These are phyloP conservation scores for Atta texana DNA, from an alignment of 1,140 invertebrate species.

Conservation along the genomic window DNA sequence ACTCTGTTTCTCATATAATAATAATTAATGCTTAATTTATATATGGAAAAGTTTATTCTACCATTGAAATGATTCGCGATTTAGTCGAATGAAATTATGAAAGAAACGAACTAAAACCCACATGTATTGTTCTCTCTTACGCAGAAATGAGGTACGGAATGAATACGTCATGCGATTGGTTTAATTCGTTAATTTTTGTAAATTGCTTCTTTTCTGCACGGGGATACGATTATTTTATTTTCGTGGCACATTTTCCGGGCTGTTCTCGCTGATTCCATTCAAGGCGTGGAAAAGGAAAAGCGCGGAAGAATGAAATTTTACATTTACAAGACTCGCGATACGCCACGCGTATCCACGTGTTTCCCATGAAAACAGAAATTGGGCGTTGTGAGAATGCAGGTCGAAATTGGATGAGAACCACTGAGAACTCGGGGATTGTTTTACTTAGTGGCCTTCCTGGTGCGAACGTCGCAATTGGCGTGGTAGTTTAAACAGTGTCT, in stretches of 20 bases:
- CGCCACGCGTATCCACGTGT: neutral
- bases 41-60: constrained; percentile 1
- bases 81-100: constrained; percentile 17
- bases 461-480: constrained; percentile 71
- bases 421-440: constrained; percentile 67
- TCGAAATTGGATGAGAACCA: constrained; percentile 71
- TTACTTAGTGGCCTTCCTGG: constrained; percentile 67
- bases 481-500: constrained; percentile 61
- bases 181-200: constrained; percentile 33
- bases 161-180: neutral
- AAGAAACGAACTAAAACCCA: neutral
- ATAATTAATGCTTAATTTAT: constrained; percentile 11
- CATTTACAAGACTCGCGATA: constrained; percentile 18
- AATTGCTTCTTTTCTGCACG: neutral
- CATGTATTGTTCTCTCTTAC: neutral
- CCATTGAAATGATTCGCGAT: constrained; percentile 1
- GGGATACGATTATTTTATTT: constrained; percentile 23
- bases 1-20: neutral
- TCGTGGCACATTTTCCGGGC: constrained; percentile 17
- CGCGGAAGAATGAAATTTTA: constrained; percentile 47
- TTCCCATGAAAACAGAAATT: constrained; percentile 59
- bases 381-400: constrained; percentile 21
- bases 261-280: constrained; percentile 32
- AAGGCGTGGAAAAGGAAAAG: constrained; percentile 52
- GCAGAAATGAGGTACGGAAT: neutral